These are phyloP conservation scores for Leucoptera coffeella DNA, from an alignment of 2,888 invertebrate species.

Conservation along the genomic window DNA sequence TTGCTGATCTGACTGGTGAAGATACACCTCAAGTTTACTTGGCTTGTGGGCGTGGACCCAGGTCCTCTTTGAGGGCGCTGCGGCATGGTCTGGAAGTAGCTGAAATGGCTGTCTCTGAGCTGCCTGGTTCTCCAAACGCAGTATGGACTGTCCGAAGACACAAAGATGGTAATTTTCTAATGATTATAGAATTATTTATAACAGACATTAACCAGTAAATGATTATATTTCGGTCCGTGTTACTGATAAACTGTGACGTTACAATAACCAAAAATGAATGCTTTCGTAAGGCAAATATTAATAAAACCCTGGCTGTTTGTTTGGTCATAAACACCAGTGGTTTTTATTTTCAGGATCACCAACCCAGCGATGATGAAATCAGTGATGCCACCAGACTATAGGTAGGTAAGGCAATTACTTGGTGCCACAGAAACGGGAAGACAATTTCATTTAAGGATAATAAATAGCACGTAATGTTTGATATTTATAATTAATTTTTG, in stretches of 20 bases:
- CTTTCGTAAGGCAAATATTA: constrained; percentile 46
- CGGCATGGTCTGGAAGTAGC: constrained; percentile 97
- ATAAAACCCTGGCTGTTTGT: constrained; percentile 57
- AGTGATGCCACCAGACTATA: constrained; percentile 19
- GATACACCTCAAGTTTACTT: constrained; percentile 98
- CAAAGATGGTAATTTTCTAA: constrained; percentile 81
- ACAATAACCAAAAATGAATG: constrained; percentile 43
- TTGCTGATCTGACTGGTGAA: constrained; percentile 93
- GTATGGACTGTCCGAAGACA: constrained; percentile 98
- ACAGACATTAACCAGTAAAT: constrained; percentile 36
- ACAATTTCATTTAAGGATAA: too few relatives aligned
- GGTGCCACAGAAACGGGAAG: too few relatives aligned
- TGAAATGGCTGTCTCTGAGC: constrained; percentile 99
- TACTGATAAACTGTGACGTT: constrained; percentile 44
- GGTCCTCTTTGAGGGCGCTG: constrained; percentile 87
- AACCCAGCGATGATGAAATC: constrained; percentile 35
- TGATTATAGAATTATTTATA: constrained; percentile 1
- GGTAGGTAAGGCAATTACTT: too few relatives aligned
- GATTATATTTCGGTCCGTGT: constrained; percentile 52
- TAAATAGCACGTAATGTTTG: too few relatives aligned
- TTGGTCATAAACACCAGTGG: constrained; percentile 84
- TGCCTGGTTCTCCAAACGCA: constrained; percentile 99
- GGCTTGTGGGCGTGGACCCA: constrained; percentile 91
- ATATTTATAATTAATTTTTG: too few relatives aligned
- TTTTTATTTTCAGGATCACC: constrained; percentile 76